A percentile compares a stretch with the other conserved stretches of the same genome.
phyloP scores from a whole-genome alignment of 2,888 invertebrate species.

The Beris morrisii region DNA sequence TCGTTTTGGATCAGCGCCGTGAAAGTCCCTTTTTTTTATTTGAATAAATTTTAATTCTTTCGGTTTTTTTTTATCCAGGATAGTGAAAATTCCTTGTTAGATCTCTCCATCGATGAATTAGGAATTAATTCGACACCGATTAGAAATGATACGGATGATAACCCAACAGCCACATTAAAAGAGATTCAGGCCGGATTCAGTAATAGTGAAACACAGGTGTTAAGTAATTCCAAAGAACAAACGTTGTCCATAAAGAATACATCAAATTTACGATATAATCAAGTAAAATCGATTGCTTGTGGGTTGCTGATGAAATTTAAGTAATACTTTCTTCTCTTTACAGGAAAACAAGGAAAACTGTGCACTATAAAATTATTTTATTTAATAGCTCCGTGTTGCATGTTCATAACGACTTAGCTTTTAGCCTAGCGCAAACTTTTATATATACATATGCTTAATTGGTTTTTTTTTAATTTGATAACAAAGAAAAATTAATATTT shows the following conservation, averaged over 20 bases:
- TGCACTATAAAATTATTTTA: constrained; percentile 6
- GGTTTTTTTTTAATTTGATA: constrained; percentile 8
- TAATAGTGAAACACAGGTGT: constrained; percentile 15
- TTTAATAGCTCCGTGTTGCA: constrained; percentile 13
- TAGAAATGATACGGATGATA: not conserved
- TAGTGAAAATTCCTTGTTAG: constrained; percentile 24
- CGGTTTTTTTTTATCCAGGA: constrained; percentile 22
- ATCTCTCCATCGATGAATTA: constrained; percentile 29
- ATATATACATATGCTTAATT: too few species aligned
- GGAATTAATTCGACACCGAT: constrained; percentile 37
- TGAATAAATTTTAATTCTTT: not conserved
- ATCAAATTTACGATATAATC: constrained; percentile 9
- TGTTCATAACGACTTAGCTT: not conserved
- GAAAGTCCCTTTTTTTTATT: too few species aligned
- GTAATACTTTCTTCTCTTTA: constrained; percentile 2
- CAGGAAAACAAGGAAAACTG: constrained; percentile 35
- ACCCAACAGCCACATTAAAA: constrained; percentile 4
- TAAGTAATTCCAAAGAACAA: not conserved
- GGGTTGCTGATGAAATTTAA: too few species aligned
- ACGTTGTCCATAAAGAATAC: constrained; percentile 14
- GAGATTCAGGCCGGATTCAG: constrained; percentile 19
- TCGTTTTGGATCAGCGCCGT: too few species aligned
- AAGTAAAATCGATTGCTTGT: not conserved
- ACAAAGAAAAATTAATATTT: constrained; percentile 5
- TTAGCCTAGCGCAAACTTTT: too few species aligned